Evolutionary conservation across 1,140 invertebrate genomes (phyloP).

Genomic region (Drosophila mojavensis): DNA sequence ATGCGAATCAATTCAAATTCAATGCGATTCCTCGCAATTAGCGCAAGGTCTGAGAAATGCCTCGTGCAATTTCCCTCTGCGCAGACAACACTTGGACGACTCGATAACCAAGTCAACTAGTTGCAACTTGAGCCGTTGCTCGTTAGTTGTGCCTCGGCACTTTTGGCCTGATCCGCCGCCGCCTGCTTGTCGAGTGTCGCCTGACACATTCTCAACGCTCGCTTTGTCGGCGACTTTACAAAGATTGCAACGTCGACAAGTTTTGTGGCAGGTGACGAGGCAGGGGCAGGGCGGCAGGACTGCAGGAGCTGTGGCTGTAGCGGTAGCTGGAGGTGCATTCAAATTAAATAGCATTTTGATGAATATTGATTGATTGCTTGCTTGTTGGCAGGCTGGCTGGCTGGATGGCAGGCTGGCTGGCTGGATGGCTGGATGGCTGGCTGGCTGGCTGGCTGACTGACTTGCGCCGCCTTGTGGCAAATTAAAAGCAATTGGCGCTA

Average conservation of each 20-base stretch:
- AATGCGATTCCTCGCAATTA: conserved; percentile 31
- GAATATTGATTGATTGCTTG: conserved; percentile 79
- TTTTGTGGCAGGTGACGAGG: conserved; percentile 25
- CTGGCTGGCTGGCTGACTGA: not conserved
- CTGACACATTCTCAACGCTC: conserved; percentile 24
- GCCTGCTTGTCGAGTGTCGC: conserved; percentile 4
- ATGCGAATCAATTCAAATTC: conserved; percentile 32
- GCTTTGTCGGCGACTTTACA: conserved; percentile 57
- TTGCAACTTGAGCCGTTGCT: conserved; percentile 32
- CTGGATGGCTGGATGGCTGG: conserved; percentile 27
- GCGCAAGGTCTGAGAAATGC: conserved; percentile 26
- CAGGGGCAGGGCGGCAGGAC: not conserved
- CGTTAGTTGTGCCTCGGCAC: conserved; percentile 45
- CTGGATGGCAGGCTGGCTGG: not conserved
- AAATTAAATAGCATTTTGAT: conserved; percentile 79
- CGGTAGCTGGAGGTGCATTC: conserved; percentile 46
- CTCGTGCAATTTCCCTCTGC: conserved; percentile 2
- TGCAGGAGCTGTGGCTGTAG: too few species aligned
- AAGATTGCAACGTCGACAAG: conserved; percentile 69
- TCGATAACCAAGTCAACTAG: conserved; percentile 35
- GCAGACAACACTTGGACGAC: conserved; percentile 9
- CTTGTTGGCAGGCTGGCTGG: not conserved
- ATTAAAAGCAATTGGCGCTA: conserved; percentile 70
- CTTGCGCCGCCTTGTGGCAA: conserved; percentile 58
- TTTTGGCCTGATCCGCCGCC: conserved; percentile 24